These are phyloP conservation scores for Conomelus anceps DNA, from an alignment of 2,888 invertebrate genomes.

Conservation along the genomic window DNA sequence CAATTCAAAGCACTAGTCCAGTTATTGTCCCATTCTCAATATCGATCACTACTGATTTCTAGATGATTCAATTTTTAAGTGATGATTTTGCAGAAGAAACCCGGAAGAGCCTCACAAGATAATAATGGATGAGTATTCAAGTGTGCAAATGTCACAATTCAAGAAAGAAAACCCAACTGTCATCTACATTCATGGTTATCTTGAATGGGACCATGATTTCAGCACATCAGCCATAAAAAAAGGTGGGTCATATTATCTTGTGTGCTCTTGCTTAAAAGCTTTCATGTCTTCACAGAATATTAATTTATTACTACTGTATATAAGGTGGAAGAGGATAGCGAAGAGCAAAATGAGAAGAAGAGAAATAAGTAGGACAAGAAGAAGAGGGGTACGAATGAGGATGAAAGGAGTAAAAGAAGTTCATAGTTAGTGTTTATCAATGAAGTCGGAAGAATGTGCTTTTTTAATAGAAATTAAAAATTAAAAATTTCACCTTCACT, in stretches of 20 bases:
- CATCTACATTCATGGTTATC: constrained; percentile 71
- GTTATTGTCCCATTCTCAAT: no score
- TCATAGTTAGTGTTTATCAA: no score
- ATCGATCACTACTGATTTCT: no score
- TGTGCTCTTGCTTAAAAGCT: not conserved
- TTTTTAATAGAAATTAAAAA: no score
- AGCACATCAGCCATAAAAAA: constrained; percentile 57
- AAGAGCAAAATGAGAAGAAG: no score
- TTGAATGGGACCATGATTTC: constrained; percentile 59
- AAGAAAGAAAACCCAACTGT: constrained; percentile 52
- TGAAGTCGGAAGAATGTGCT: no score
- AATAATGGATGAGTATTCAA: constrained; percentile 45
- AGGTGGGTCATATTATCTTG: constrained; percentile 47
- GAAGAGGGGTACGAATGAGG: no score
- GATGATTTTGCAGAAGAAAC: constrained; percentile 46
- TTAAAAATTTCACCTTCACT: no score
- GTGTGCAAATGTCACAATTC: constrained; percentile 51
- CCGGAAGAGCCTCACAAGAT: constrained; percentile 48
- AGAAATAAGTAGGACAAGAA: no score
- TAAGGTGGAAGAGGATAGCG: no score
- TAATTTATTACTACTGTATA: not conserved
- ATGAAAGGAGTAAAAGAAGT: not conserved
- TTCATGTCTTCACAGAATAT: not conserved
- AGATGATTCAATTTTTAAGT: constrained; percentile 9
- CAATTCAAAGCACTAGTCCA: no score